Percentiles rank a stretch among this genome's conserved stretches.
Conservation (phyloP, 2,113 vertebrate species). For the Nycticryphes semicollaris region DNA sequence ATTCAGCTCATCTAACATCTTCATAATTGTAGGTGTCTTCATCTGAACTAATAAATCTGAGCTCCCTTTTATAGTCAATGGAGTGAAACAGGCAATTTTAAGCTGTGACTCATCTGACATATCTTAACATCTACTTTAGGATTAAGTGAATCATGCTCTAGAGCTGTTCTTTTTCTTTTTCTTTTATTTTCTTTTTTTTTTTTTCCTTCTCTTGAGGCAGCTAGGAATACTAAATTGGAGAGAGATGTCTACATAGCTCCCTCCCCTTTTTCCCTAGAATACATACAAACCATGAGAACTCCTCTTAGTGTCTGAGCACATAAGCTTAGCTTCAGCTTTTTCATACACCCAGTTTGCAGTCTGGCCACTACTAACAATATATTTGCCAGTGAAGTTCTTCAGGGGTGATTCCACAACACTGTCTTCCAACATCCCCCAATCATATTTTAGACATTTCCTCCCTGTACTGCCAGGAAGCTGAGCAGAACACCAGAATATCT, state of each 20-base stretch:
- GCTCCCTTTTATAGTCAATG: constrained; percentile 16
- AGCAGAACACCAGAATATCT: not conserved
- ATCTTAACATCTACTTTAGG: constrained; percentile 36
- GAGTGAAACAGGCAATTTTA: constrained; percentile 41
- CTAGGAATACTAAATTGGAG: not conserved
- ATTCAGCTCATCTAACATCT: not conserved
- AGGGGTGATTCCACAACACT: not conserved
- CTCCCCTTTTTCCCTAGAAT: not conserved
- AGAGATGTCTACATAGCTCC: not conserved
- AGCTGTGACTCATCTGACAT: constrained; percentile 25
- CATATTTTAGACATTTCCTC: not conserved
- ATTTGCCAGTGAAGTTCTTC: not conserved
- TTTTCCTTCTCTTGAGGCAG: not conserved
- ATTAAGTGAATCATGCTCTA: constrained; percentile 19
- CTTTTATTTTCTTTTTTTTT: too few species aligned
- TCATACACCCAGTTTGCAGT: not conserved
- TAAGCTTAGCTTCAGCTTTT: not conserved
- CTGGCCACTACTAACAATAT: not conserved
- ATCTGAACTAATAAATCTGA: not conserved
- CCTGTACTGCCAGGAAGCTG: not conserved
- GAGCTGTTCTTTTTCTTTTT: not conserved
- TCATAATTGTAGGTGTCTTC: constrained; percentile 23
- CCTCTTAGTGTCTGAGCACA: not conserved
- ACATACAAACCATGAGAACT: not conserved
- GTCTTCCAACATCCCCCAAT: not conserved